Conservation (phyloP, 2,113 vertebrate genomes). For the Silurus glanis region DNA sequence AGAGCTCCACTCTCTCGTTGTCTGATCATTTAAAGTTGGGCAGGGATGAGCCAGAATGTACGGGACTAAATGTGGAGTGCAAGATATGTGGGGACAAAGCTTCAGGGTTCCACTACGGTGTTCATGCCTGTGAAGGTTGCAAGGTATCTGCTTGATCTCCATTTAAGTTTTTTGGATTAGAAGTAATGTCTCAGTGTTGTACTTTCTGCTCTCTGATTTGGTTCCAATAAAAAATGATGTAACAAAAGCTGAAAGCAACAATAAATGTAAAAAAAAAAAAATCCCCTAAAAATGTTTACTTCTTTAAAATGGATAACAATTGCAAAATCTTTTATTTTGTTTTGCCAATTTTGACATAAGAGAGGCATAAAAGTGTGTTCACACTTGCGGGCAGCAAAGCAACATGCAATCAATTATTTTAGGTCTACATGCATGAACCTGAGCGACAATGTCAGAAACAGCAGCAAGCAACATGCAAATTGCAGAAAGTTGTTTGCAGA, state of each 20-base stretch:
- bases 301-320: not conserved
- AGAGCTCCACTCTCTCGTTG: constrained; percentile 77
- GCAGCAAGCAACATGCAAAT: too few species aligned
- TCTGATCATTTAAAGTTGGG: constrained; percentile 81
- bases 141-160: constrained; percentile 71
- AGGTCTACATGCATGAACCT: too few species aligned
- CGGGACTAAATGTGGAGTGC: constrained; percentile 81
- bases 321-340: not conserved
- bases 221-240: not conserved
- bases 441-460: too few species aligned
- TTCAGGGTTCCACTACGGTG: constrained; percentile 87
- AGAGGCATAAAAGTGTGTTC: too few species aligned
- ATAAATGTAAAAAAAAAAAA: not conserved
- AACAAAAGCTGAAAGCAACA: not conserved
- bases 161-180: not conserved
- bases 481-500: too few species aligned
- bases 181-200: not conserved
- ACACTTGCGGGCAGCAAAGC: too few species aligned
- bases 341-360: not conserved
- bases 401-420: too few species aligned
- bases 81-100: constrained; percentile 88
- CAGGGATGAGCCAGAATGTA: constrained; percentile 70
- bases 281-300: not conserved
- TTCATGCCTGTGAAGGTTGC: constrained; percentile 87
- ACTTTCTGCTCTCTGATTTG: not conserved